Evolutionary conservation across 2,113 vertebrate species (phyloP), one percentile per base, ranked within the genome.

Genomic region (Uropsilus gracilis): DNA sequence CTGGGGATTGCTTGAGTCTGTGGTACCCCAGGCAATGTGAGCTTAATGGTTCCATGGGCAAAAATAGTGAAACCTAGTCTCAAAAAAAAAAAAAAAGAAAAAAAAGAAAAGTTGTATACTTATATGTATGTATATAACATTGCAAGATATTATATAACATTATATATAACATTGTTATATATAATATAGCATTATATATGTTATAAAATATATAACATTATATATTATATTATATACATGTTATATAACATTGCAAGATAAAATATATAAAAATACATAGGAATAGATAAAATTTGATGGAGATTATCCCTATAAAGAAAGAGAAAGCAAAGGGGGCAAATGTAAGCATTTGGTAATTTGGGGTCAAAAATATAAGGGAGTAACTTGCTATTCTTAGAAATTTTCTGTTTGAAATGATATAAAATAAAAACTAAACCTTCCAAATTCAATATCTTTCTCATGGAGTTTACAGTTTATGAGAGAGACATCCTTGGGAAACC

Each of bases 331-430:
- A 83, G 20, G 57, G 57, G 28, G 5, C 12, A 30, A 30, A 22
- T 28, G 30, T 28, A 72, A 75, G 30, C 30, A 61, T 30, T 30
- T 42, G 12, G 8, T 18, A 34, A 78, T 34, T 72, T 37, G 48
- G 63, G 44, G 86, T 84, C 69, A 91, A 48, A 34, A 42, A 57
- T 86, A 75, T 64, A 81, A 86, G 39, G 18, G 28, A 83, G 30
- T 63, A 66, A 10, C 42, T 86, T 55, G 55, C 39, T 86, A 86
- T 91, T 95, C 55, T 83, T 73, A 42, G 37, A 66, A 69, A 68
- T 55, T 80, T 16, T 53, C 12, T 86, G 24, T 73, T 96, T 91
- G 59, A 93, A 73, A 92, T 94, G 53, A 76, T 24, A 22, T 73
- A 73, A 96, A 86, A 69, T 64, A 64, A 72, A 88, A 86, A 90